Conservation (phyloP, 2,888 invertebrate genomes). For the Drosophila glabriapex region DNA sequence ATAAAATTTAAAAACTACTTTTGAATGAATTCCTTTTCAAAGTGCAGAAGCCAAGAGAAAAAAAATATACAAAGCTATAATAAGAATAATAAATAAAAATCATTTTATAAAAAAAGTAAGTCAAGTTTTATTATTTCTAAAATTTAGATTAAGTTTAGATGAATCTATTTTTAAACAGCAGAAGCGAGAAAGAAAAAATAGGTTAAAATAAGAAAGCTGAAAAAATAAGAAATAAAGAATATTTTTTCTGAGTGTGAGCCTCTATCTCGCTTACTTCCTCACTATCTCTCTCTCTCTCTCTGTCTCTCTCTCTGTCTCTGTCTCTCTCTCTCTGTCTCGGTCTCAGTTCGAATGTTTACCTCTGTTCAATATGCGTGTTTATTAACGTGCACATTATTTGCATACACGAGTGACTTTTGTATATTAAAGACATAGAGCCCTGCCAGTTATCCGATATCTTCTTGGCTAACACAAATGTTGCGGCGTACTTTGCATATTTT, state of each 20-base stretch:
- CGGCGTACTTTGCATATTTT: slow-evolving; percentile 46
- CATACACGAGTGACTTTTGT: slow-evolving; percentile 63
- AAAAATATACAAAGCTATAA: background rate
- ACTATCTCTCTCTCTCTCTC: no score
- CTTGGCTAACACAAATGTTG: slow-evolving; percentile 17
- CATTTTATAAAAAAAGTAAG: no score
- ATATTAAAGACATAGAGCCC: slow-evolving; percentile 42
- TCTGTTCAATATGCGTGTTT: slow-evolving; percentile 49
- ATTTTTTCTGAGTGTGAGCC: slow-evolving; percentile 11
- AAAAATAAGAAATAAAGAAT: background rate
- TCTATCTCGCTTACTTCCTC: background rate
- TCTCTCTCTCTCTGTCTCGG: background rate
- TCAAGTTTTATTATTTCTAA: background rate
- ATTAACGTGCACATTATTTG: slow-evolving; percentile 61
- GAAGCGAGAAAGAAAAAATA: background rate
- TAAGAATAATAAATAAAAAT: background rate
- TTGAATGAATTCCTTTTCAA: background rate
- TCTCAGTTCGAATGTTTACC: background rate
- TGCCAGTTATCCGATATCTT: slow-evolving; percentile 24
- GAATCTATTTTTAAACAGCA: background rate
- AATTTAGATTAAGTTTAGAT: background rate
- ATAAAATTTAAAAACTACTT: background rate
- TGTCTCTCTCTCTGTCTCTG: background rate
- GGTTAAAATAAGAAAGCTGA: accelerated
- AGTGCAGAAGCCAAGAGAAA: background rate